A percentile compares a stretch with the other conserved stretches of the same genome.
phyloP scores from a whole-genome alignment of 2,113 vertebrate species.

The Thryonomys swinderianus region DNA sequence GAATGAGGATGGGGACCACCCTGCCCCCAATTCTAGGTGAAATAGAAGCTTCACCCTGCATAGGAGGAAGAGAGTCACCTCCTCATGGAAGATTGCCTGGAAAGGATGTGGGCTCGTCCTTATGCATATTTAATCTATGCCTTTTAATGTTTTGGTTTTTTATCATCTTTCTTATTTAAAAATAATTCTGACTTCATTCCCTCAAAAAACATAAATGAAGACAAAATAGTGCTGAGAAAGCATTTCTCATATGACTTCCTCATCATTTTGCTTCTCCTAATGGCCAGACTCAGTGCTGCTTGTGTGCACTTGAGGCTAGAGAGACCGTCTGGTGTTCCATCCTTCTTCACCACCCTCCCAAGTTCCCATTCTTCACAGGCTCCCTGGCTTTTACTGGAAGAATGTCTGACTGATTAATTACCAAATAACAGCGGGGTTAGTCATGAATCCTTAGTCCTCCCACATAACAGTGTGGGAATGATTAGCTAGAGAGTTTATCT shows the following conservation, averaged over 20 bases:
- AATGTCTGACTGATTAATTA: conserved; percentile 42
- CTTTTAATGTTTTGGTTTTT: conserved; percentile 60
- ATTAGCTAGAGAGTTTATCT: background rate
- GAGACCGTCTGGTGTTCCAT: conserved; percentile 32
- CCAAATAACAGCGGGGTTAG: background rate
- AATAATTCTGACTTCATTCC: conserved; percentile 70
- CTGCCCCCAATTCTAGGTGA: background rate
- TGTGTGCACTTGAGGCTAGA: background rate
- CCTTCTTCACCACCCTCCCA: conserved; percentile 39
- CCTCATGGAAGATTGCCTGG: background rate
- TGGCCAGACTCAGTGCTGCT: background rate
- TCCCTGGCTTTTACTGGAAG: background rate
- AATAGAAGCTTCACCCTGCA: background rate
- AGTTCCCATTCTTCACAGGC: conserved; percentile 8
- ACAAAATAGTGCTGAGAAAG: conserved; percentile 31
- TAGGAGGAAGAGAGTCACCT: background rate
- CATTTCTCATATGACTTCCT: conserved; percentile 5
- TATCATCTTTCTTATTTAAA: conserved; percentile 66
- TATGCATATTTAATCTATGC: conserved; percentile 74
- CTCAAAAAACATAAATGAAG: conserved; percentile 45
- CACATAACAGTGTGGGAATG: background rate
- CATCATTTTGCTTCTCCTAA: background rate
- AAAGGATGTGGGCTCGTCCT: conserved; percentile 60
- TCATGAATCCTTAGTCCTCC: background rate
- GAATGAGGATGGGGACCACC: rapidly evolving